Evolutionary conservation across 2,113 vertebrate species (phyloP), one percentile per base, ranked within the genome.

Genomic region (Amphilophus citrinellus): DNA sequence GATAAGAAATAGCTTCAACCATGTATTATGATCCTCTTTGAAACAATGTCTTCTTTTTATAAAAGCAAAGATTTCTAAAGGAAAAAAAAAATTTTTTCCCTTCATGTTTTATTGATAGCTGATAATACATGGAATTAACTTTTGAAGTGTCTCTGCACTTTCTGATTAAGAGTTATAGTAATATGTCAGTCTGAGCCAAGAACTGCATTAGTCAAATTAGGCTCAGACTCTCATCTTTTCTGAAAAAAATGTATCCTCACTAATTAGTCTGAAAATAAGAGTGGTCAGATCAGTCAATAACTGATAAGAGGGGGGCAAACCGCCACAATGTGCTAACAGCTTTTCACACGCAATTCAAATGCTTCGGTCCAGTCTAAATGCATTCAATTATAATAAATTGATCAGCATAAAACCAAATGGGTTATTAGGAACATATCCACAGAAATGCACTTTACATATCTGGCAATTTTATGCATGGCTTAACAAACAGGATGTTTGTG

Each of bases 241-340:
- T 44, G 27, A 53, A 32, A 83, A 73, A 88, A 73, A 88, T 86
- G 73, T 22, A 83, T 90, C 76, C 73, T 62, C 61, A 39, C 63
- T 86, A 84, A 91, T 93, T 87, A 77, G 42, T 24, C 65, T 61
- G 62, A 89, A 87, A 84, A 81, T 60, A 84, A 79, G 75, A 84
- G 61, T 87, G 81, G 86, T 84, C 77, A 80, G 66, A 85, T 89
- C 83, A 88, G 77, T 85, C 75, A 86, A 84, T 84, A 81, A 84
- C 65, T 78, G 82, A 87, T 80, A 59, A 82, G 79, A 83, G 66
- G 61, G 50, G 61, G 11, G 62, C 56, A 80, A 73, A 66, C 62
- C 78, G 82, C 4, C 47, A 47, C 63, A 56, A 20, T 37, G 59
- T 7, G 5, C 58, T 63, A 80, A 85, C 58, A 82, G 58, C 65